phyloP scores from a whole-genome alignment of 1,140 invertebrate species.

The Gyrodactylus salaris region DNA sequence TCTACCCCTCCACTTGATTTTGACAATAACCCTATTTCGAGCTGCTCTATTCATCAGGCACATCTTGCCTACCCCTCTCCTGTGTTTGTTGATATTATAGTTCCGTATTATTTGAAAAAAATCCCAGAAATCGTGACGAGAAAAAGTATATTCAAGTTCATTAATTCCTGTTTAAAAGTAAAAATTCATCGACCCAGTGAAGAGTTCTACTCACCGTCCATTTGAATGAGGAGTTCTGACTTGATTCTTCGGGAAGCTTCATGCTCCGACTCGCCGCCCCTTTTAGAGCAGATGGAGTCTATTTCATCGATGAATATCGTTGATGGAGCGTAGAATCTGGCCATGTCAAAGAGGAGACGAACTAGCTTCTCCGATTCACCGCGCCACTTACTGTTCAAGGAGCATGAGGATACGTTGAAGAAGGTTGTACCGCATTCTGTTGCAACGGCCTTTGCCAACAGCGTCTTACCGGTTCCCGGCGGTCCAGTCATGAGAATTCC shows the following conservation, averaged over 20 bases:
- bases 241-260: constrained; percentile 86
- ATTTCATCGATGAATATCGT: constrained; percentile 99
- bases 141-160: too few species aligned
- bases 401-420: constrained; percentile 89
- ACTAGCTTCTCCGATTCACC: constrained; percentile 96
- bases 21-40: too few species aligned
- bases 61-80: too few species aligned
- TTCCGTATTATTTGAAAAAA: too few species aligned
- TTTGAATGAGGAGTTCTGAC: constrained; percentile 84
- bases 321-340: constrained; percentile 83
- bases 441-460: constrained; percentile 91
- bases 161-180: too few species aligned
- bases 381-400: constrained; percentile 77
- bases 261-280: constrained; percentile 81
- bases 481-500: constrained; percentile 86
- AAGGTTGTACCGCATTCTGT: constrained; percentile 96
- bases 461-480: constrained; percentile 88
- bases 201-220: constrained; percentile 61
- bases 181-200: too few species aligned
- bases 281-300: constrained; percentile 69
- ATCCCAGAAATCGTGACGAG: too few species aligned
- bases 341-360: constrained; percentile 85
- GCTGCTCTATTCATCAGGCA: too few species aligned
- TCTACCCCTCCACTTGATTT: too few species aligned
- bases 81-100: too few species aligned